Evolutionary conservation across 2,797 vertebrate species (phyloP).

Genomic region (Girardinus metallicus): DNA sequence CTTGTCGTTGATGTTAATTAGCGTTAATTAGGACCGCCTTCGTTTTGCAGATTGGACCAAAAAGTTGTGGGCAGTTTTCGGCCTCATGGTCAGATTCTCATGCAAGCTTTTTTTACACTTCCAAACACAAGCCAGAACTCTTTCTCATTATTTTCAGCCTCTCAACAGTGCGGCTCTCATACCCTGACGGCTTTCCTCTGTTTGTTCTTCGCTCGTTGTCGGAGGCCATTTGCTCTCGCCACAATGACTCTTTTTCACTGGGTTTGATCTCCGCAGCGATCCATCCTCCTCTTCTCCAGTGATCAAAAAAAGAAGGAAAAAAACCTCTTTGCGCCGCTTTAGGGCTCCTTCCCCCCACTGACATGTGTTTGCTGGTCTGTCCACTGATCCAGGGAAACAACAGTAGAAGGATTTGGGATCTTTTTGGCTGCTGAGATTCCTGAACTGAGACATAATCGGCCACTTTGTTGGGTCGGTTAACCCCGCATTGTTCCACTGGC

Average conservation of each 20-base stretch:
- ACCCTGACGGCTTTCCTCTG: conserved; percentile 60
- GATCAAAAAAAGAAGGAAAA: conserved; percentile 56
- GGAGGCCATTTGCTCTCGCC: conserved; percentile 68
- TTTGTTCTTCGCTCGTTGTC: conserved; percentile 73
- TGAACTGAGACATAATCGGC: conserved; percentile 61
- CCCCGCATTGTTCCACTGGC: conserved; percentile 60
- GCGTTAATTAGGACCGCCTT: conserved; percentile 81
- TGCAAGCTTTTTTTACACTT: conserved; percentile 47
- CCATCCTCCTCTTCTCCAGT: conserved; percentile 61
- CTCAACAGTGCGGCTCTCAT: conserved; percentile 35
- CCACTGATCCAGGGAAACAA: conserved; percentile 58
- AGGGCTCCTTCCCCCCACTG: conserved; percentile 23
- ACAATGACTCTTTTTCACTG: conserved; percentile 71
- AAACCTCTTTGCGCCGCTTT: conserved; percentile 41
- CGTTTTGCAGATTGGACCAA: conserved; percentile 48
- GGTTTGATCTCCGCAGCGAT: conserved; percentile 74
- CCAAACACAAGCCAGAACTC: conserved; percentile 15
- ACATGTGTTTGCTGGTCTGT: conserved; percentile 53
- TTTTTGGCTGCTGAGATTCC: conserved; percentile 52
- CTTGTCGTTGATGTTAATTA: conserved; percentile 85
- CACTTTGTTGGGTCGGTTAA: conserved; percentile 72
- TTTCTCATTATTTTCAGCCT: conserved; percentile 43
- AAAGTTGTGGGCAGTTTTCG: conserved; percentile 16
- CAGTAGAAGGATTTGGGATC: conserved; percentile 57
- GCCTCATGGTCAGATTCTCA: conserved; percentile 31